These are phyloP conservation scores for Thereva unica DNA, from an alignment of 2,888 invertebrate genomes.

Conservation along the genomic window DNA sequence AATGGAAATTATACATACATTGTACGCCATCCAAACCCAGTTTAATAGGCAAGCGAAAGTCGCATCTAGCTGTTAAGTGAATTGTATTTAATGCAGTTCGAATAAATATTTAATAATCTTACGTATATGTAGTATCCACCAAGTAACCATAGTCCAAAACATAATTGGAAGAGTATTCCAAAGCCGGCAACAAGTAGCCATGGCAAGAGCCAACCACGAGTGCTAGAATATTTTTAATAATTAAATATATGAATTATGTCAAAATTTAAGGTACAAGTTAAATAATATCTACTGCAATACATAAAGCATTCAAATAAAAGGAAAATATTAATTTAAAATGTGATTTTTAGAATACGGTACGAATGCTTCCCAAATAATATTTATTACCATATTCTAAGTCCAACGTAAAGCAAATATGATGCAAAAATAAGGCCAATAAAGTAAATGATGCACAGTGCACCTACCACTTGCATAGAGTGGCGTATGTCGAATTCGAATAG, in stretches of 20 bases:
- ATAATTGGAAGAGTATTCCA: constrained; percentile 73
- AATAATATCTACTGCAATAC: constrained; percentile 44
- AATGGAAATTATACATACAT: constrained; percentile 65
- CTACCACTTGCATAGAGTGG: constrained; percentile 71
- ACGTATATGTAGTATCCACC: constrained; percentile 92
- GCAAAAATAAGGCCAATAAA: constrained; percentile 59
- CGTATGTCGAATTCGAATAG: constrained; percentile 85
- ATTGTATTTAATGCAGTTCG: constrained; percentile 14
- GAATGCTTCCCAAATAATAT: constrained; percentile 4
- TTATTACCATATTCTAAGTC: constrained; percentile 53
- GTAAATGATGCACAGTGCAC: constrained; percentile 58
- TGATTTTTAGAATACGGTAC: neutral
- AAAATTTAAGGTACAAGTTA: neutral
- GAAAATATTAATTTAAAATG: neutral
- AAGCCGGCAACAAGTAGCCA: constrained; percentile 74
- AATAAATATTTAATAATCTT: constrained; percentile 56
- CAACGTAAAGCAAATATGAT: constrained; percentile 59
- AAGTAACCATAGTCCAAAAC: constrained; percentile 82
- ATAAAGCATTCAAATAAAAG: constrained; percentile 42
- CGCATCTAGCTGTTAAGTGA: constrained; percentile 68
- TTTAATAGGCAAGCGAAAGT: constrained; percentile 76
- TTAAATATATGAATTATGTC: constrained; percentile 25
- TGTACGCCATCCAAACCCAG: constrained; percentile 84
- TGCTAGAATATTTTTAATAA: constrained; percentile 61
- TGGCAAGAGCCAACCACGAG: constrained; percentile 80